Evolutionary conservation across 1,140 invertebrate genomes (phyloP), one percentile per base, ranked within the genome.

Genomic region (Probaryconus sp.): DNA sequence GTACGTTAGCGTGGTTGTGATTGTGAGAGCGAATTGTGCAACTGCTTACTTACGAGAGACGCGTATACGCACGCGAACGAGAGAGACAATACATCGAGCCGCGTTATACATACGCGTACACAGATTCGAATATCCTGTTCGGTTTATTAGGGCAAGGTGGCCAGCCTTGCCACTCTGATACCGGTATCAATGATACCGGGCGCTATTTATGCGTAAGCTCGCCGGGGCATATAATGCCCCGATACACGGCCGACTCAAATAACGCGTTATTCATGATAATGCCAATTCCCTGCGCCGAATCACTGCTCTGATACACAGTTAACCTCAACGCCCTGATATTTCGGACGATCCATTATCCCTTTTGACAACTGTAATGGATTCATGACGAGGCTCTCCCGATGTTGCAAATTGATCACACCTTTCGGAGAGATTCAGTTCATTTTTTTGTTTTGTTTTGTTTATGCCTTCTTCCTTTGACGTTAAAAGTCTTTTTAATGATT

Each of bases 141-240:
- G 70, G 82, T 80, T 85, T 85, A 85, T 85, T 85, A 47, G 84
- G 83, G 83, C 84, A 85, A 85, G 84, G 84, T 85, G 84, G 84
- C 84, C 81, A 81, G 82, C 81, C 81, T 80, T 79, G 79, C 76
- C 33, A 74, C 75, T 76, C 79, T 69, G 80, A 78, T 79, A 78
- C 77, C 71, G 67, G 74, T 80, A 78, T 80, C 77, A 67, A 70
- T 71, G 81, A 83, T 83, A 82, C 43, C 67, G n/a, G n/a, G 70
- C 24, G 43, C 26, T 58, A 68, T 68, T 68, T 68, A 58, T 58
- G 51, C 53, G 50, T 45, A 18, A 18, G 37, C 45, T 50, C 33
- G 58, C 33, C 42, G 10, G 56, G 56, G 3, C 26, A 40, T 48
- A 40, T 33, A 60, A 60, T 47, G 28, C 17, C 17, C n/a, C 11